phyloP scores from a whole-genome alignment of 2,888 invertebrate genomes.

The Cancer borealis region DNA sequence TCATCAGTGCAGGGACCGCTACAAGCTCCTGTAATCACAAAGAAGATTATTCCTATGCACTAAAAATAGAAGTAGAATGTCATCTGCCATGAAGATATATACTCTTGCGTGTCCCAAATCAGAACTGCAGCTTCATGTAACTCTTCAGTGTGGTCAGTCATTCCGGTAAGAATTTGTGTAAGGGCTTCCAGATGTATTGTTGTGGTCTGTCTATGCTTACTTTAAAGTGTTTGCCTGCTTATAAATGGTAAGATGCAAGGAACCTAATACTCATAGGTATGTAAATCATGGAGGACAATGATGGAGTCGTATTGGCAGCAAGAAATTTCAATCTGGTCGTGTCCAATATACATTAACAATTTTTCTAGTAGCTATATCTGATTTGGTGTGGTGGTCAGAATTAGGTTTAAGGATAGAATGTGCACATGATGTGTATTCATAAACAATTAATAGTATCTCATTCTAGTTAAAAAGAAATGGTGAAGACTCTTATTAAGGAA shows the following conservation, averaged over 20 bases:
- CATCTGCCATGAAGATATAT: conserved; percentile 18
- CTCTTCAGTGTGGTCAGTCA: conserved; percentile 62
- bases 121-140: conserved; percentile 52
- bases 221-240: neutral
- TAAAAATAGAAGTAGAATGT: neutral
- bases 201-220: neutral
- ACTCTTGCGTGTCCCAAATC: conserved; percentile 41
- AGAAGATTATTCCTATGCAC: neutral
- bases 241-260: too few species aligned
- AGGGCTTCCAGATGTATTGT: neutral
- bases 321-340: neutral
- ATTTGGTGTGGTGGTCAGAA: too few species aligned
- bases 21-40: conserved; percentile 3
- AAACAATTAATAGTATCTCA: too few species aligned
- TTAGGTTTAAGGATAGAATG: too few species aligned
- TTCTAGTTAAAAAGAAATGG: too few species aligned
- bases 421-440: too few species aligned
- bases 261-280: too few species aligned
- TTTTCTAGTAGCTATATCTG: too few species aligned
- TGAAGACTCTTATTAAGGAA: too few species aligned
- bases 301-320: neutral
- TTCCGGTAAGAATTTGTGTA: conserved; percentile 45
- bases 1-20: neutral
- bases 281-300: neutral
- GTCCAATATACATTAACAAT: too few species aligned